These are phyloP conservation scores for Anisognathus igniventris DNA, from an alignment of 2,797 vertebrate genomes.

Conservation along the genomic window DNA sequence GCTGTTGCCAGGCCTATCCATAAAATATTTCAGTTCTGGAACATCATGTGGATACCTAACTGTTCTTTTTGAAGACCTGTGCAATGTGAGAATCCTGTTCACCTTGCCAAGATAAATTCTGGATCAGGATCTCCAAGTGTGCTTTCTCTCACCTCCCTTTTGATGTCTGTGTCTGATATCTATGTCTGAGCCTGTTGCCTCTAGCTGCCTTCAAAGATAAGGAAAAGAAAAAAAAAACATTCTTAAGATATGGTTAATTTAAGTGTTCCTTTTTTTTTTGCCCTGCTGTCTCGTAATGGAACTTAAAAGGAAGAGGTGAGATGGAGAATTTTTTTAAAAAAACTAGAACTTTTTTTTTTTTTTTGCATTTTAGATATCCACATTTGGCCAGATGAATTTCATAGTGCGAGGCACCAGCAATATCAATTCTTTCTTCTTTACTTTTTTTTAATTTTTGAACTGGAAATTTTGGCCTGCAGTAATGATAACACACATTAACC, in stretches of 20 bases:
- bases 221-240: not conserved
- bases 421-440: fast-evolving
- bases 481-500: not conserved
- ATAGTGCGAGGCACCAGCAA: not conserved
- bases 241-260: not conserved
- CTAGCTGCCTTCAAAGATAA: not conserved
- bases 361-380: not conserved
- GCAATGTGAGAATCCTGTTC: not conserved
- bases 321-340: not conserved
- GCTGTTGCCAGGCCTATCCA: not conserved
- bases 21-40: not conserved
- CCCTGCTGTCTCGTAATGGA: not conserved
- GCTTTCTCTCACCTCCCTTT: not conserved
- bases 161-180: not conserved
- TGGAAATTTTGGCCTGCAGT: not conserved
- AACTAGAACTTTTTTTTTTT: not conserved
- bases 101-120: not conserved
- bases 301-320: not conserved
- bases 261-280: not conserved
- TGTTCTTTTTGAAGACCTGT: not conserved
- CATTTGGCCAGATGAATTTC: not conserved
- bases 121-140: not conserved
- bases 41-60: not conserved
- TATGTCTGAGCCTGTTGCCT: not conserved
- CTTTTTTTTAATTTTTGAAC: not conserved